These are phyloP conservation scores for Pogona vitticeps DNA, from an alignment of 2,113 vertebrate species.

Conservation along the genomic window DNA sequence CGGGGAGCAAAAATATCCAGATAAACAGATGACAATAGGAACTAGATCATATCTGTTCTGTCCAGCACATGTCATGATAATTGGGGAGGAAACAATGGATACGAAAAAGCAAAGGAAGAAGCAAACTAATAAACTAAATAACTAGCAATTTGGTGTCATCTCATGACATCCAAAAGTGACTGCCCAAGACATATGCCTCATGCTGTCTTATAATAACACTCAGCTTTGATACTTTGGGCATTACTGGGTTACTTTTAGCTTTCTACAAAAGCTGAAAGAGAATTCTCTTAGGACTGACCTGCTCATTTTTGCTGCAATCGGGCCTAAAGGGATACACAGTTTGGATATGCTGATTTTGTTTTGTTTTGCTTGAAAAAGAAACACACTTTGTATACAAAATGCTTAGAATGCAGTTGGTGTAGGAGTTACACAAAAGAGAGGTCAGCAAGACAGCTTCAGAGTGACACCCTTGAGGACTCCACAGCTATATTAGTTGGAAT, in stretches of 20 bases:
- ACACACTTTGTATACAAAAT: neutral
- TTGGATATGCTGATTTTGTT: neutral
- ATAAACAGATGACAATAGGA: too few relatives aligned
- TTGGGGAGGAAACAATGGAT: too few relatives aligned
- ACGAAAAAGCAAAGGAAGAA: too few relatives aligned
- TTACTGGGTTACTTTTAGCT: neutral
- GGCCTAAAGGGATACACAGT: neutral
- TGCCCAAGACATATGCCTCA: too few relatives aligned
- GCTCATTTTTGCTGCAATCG: neutral
- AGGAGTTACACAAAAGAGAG: neutral
- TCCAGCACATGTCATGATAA: too few relatives aligned
- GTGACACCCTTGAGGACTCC: neutral
- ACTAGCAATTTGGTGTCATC: too few relatives aligned
- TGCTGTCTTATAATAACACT: too few relatives aligned
- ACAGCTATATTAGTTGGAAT: slow-evolving; percentile 38
- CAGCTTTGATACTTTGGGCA: neutral
- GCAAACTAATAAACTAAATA: too few relatives aligned
- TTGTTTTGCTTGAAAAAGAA: neutral
- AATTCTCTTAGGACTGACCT: neutral
- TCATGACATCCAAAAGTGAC: too few relatives aligned
- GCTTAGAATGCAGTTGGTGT: neutral
- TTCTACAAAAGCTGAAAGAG: neutral
- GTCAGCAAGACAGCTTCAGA: neutral
- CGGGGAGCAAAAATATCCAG: too few relatives aligned
- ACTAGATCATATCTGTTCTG: too few relatives aligned